Evolutionary conservation across 2,888 invertebrate genomes (phyloP).

Genomic region (Margaritifera margaritifera): DNA sequence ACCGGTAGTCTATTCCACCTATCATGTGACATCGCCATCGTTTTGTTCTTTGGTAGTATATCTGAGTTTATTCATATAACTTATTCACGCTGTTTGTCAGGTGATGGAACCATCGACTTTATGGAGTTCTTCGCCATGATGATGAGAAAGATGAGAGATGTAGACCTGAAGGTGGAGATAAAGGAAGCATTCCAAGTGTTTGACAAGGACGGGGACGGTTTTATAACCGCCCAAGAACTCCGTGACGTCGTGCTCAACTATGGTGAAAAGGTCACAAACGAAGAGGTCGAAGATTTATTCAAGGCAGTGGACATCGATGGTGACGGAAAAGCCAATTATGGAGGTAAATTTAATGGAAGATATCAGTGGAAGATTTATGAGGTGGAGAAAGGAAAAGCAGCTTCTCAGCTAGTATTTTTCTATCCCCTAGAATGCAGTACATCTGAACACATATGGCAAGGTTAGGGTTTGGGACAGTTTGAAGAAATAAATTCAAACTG

Average conservation of each 20-base stretch:
- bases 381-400: no score
- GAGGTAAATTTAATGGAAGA: neutral
- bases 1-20: no score
- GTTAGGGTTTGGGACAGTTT: no score
- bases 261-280: neutral
- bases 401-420: no score
- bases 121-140: conserved; percentile 3
- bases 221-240: conserved; percentile 2
- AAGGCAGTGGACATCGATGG: conserved; percentile 4
- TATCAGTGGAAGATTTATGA: conserved; percentile 94
- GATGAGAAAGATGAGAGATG: neutral
- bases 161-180: conserved; percentile 2
- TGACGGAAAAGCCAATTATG: conserved; percentile 4
- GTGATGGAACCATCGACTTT: conserved; percentile 3
- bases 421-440: no score
- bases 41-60: neutral
- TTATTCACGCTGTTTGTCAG: neutral
- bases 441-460: no score
- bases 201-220: conserved; percentile 6
- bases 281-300: conserved; percentile 1
- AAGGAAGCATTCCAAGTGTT: conserved; percentile 4
- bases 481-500: no score
- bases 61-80: neutral
- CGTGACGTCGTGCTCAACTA: neutral
- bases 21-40: no score